Evolutionary conservation across 2,888 invertebrate genomes (phyloP).

Genomic region (Volucella zonaria): DNA sequence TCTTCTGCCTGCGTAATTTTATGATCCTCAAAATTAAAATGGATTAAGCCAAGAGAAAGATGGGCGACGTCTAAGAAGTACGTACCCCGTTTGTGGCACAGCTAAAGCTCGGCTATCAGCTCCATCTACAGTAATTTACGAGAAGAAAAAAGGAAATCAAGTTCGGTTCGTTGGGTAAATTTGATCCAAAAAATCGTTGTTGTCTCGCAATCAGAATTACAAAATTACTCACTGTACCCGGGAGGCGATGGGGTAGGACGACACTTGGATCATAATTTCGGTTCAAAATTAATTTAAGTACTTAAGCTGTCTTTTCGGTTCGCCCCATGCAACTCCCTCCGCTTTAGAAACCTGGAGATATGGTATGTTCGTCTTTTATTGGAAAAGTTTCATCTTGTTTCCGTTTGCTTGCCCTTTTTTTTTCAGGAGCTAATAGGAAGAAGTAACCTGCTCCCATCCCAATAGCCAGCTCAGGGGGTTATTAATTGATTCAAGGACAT

Average conservation of each 20-base stretch:
- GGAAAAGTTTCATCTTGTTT: constrained; percentile 18
- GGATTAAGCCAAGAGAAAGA: constrained; percentile 29
- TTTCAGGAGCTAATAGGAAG: not conserved
- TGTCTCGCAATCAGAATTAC: constrained; percentile 14
- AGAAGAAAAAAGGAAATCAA: not conserved
- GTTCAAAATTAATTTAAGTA: constrained; percentile 49
- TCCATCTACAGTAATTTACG: not conserved
- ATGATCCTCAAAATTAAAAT: constrained; percentile 43
- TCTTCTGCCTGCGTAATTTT: constrained; percentile 19
- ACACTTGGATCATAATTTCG: constrained; percentile 44
- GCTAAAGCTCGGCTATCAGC: not conserved
- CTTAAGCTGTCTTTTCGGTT: constrained; percentile 26
- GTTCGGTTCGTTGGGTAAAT: constrained; percentile 46
- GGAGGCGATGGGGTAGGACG: not conserved
- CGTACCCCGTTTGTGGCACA: not conserved
- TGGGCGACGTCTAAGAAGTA: not conserved
- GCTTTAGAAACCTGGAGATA: not conserved
- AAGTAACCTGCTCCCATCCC: not conserved
- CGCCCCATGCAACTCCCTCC: not conserved
- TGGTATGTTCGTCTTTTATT: constrained; percentile 13
- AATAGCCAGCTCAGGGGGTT: constrained; percentile 24
- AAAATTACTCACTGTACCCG: constrained; percentile 8
- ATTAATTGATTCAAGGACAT: constrained; percentile 54
- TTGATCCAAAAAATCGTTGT: constrained; percentile 7
- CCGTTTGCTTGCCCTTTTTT: not conserved